Evolutionary conservation across 1,140 invertebrate species (phyloP), one percentile per base, ranked within the genome.

Genomic region (Aporrectodea caliginosa): DNA sequence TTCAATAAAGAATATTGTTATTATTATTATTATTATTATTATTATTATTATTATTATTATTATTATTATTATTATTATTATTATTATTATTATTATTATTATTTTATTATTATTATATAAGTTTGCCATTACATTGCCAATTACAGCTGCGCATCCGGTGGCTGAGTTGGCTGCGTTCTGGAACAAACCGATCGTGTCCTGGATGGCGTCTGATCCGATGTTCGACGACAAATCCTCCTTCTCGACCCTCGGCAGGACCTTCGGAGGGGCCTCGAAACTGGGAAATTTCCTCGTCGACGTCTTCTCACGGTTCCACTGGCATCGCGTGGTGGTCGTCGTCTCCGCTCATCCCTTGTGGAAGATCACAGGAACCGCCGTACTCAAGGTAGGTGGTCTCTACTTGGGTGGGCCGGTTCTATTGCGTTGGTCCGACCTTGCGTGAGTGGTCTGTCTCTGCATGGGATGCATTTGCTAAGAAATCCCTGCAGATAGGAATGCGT

Each of bases 111-210:
- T 73, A 12, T 30, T 31, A 2, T 12, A 32, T 74, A 33, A 74
- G 30, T n/a, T 74, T n/a, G 16, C 31, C 35, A 1, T 27, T 29
- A 27, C 69, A 6, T 32, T 27, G 22, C 31, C 70, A 16, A 31
- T 73, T 75, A 75, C 75, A 78, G 79, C 73, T 34, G 32, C 14
- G 75, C 79, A 35, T 58, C 75, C 22, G n/a, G n/a, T n/a, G n/a
- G 79, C 79, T 16, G 58, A 80, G 69, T 69, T 80, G 69, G 79
- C 79, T 12, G 69, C 79, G 2, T 80, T 14, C 75, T 80, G 79
- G 79, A 80, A 80, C 79, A 80, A 78, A 70, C 79, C 79, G 1
- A 72, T 80, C 69, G 68, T 80, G 0, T 71, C 79, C 2, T 80
- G 79, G 79, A 75, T 80, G 22, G 79, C 79, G 1, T 70, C 70